Conservation (phyloP, 2,888 invertebrate species). For the Oxytorus armatus region DNA sequence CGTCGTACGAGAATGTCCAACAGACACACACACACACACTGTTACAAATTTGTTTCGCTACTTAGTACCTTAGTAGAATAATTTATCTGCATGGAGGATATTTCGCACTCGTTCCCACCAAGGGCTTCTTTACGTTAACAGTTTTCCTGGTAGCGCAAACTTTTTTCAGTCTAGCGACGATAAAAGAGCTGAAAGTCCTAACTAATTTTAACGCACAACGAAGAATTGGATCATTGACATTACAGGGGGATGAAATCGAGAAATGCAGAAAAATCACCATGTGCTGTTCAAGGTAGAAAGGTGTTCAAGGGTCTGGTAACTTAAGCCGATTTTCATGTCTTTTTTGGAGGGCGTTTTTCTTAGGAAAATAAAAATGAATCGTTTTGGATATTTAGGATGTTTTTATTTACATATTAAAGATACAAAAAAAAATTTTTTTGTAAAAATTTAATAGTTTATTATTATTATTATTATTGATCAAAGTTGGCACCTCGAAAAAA, state of each 20-base stretch:
- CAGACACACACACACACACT: conserved; percentile 42
- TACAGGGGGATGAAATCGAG: conserved; percentile 26
- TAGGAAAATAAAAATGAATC: no score
- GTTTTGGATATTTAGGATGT: no score
- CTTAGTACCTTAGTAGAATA: conserved; percentile 78
- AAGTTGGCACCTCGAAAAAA: no score
- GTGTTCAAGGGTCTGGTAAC: no score
- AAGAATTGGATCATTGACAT: conserved; percentile 56
- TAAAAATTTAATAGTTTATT: no score
- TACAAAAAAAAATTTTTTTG: no score
- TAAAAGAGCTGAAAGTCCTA: conserved; percentile 16
- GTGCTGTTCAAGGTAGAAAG: no score
- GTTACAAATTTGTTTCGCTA: conserved; percentile 66
- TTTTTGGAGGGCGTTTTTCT: no score
- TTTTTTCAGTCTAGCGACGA: conserved; percentile 18
- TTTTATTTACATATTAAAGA: no score
- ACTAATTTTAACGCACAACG: conserved; percentile 35
- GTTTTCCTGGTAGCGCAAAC: conserved; percentile 40
- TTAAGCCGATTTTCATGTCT: no score
- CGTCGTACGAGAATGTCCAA: conserved; percentile 68
- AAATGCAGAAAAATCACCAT: neutral
- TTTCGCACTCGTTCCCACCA: conserved; percentile 67
- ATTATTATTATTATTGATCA: no score
- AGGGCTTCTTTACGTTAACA: conserved; percentile 38
- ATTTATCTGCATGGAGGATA: conserved; percentile 81